phyloP scores from a whole-genome alignment of 2,888 invertebrate species.

The Dicranocentrus wangi region DNA sequence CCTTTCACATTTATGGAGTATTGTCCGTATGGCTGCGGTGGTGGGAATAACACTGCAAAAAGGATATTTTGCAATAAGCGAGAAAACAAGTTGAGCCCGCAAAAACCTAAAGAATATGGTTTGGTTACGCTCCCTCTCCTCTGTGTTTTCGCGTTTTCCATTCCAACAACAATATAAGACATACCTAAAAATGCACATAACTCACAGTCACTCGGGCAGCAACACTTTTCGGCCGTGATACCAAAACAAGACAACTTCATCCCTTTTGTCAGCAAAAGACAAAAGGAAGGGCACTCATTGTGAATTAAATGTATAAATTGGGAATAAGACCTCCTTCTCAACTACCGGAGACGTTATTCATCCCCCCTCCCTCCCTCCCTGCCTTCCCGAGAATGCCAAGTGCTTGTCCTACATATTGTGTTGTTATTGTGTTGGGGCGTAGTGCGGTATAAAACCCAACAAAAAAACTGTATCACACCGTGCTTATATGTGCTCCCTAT shows the following conservation, averaged over 20 bases:
- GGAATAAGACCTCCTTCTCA: constrained; percentile 24
- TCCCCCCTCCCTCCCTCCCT: background rate
- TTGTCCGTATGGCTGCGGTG: too few species aligned
- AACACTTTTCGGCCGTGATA: background rate
- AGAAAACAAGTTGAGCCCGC: too few species aligned
- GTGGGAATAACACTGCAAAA: too few species aligned
- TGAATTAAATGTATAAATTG: constrained; percentile 49
- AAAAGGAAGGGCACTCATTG: constrained; percentile 33
- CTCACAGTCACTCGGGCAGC: too few species aligned
- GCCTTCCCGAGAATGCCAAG: background rate
- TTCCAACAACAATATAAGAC: too few species aligned
- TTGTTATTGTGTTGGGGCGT: too few species aligned
- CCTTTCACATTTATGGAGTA: too few species aligned
- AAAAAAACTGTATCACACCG: constrained; percentile 7
- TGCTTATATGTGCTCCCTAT: background rate
- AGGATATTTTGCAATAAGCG: too few species aligned
- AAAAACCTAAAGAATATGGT: too few species aligned
- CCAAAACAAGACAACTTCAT: constrained; percentile 51
- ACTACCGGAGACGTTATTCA: background rate
- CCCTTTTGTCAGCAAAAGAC: constrained; percentile 51
- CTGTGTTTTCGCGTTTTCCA: too few species aligned
- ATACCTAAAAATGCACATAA: too few species aligned
- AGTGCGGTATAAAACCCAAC: background rate
- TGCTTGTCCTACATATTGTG: constrained; percentile 14
- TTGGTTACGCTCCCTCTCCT: too few species aligned